Conservation (phyloP, 2,113 vertebrate genomes). For the Cyphomyrus discorhynchus region DNA sequence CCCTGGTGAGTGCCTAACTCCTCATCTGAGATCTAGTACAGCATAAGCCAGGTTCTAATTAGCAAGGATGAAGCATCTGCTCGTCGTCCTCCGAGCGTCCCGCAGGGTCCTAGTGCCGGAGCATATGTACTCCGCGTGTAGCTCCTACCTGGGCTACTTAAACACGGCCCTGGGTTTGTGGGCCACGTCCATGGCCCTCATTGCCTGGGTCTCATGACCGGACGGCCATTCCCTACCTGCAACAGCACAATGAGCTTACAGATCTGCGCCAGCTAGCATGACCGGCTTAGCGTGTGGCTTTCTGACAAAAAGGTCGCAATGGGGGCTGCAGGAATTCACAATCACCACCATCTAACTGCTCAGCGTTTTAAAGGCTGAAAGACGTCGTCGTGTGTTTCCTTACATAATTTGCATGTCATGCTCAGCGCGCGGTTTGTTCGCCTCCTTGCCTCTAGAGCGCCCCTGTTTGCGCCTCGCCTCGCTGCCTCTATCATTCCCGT, state of each 20-base stretch:
- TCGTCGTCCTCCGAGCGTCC: neutral
- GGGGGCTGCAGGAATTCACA: neutral
- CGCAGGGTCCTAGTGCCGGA: neutral
- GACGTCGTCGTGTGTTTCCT: neutral
- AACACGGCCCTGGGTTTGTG: neutral
- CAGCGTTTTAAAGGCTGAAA: neutral
- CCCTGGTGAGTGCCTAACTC: constrained; percentile 4
- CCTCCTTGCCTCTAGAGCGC: neutral
- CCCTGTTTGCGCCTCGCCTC: neutral
- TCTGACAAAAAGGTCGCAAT: neutral
- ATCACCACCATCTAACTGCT: neutral
- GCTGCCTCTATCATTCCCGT: neutral
- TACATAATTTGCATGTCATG: neutral
- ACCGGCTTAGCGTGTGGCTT: neutral
- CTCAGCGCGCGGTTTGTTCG: neutral
- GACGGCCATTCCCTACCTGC: neutral
- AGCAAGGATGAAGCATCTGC: neutral
- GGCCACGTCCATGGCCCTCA: neutral
- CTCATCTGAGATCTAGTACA: neutral
- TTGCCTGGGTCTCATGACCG: neutral
- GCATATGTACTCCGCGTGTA: no score
- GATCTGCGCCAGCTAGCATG: neutral
- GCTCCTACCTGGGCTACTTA: neutral
- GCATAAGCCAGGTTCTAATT: neutral
- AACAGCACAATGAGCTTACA: neutral